Evolutionary conservation across 2,888 invertebrate species (phyloP), one percentile per base, ranked within the genome.

Genomic region (Ellobium chinense): DNA sequence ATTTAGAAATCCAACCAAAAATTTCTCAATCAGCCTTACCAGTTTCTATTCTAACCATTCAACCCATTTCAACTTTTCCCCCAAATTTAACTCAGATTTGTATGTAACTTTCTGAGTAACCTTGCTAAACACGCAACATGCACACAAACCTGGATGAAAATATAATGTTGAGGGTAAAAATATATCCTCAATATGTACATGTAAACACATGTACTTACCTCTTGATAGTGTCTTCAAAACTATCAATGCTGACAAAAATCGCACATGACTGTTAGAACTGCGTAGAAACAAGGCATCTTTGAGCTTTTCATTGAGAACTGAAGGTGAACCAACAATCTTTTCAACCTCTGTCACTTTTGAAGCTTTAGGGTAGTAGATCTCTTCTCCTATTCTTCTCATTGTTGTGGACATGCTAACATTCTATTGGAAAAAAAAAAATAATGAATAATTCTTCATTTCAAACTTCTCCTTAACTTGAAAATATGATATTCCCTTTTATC

Each of bases 341-440:
- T 80, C 80, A 31, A 74, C 80, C 39, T 80, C 80, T 2, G 80
- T 46, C 2, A 75, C 80, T 69, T 62, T 80, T 9, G 75, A 27
- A 2, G 74, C 21, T 34, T 80, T 80, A 1, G 83, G 83, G 21
- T 89, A 86, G 83, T 91, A 92, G 56, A 92, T 82, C 78, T 92
- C 92, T 81, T 92, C 92, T n/a, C 92, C 92, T 1, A 92, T 87
- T 62, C 92, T 81, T 31, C 92, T 85, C 70, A 91, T 83, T 29
- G 91, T 92, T 0, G 91, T 91, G 0, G 90, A 87, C 58, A 92
- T 83, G 65, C 87, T 89, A 2, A 88, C 84, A 85, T 90, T 91
- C 91, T 90, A 81, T 39, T 18, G 0, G 54, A 31, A 68, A 0
- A n/a, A n/a, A n/a, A n/a, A n/a, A n/a, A n/a, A n/a, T n/a, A n/a